Percentiles rank a stretch among this genome's conserved stretches.
Evolutionary conservation across 1,140 invertebrate species (phyloP).

Genomic region (Homarus americanus): DNA sequence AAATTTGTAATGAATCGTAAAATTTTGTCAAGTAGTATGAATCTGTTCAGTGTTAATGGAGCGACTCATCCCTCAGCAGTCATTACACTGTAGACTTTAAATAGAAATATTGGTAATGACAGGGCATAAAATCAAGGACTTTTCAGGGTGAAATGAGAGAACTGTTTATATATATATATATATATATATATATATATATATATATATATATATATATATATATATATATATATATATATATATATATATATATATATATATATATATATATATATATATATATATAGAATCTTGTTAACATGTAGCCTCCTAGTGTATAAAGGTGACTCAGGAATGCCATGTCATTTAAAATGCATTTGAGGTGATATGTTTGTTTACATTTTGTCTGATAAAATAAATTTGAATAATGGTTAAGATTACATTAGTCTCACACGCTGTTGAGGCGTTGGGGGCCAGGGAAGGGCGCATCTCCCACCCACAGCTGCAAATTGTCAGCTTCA

Average conservation of each 20-base stretch:
- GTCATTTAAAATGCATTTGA: conserved; percentile 2
- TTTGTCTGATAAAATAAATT: conserved; percentile 7
- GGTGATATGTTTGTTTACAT: conserved; percentile 10
- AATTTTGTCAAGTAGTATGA: not conserved
- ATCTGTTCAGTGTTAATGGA: not conserved
- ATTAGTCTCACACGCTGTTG: not conserved
- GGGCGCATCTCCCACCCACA: no score
- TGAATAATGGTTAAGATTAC: not conserved
- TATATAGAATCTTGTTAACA: conserved; percentile 48
- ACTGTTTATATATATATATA: conserved; percentile 29
- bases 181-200: conserved; percentile 49
- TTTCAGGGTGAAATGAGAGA: conserved; percentile 34
- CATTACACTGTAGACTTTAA: not conserved
- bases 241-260: conserved; percentile 26
- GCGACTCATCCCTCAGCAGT: not conserved
- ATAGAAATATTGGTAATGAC: conserved; percentile 13
- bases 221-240: conserved; percentile 26
- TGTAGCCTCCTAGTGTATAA: conserved; percentile 44
- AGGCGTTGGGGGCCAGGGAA: not conserved
- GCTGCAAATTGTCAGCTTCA: not conserved
- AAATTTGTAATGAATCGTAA: not conserved
- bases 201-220: conserved; percentile 26
- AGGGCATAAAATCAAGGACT: conserved; percentile 25
- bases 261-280: conserved; percentile 26
- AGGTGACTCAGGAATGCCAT: conserved; percentile 48